Evolutionary conservation across 2,888 invertebrate species (phyloP), one percentile per base, ranked within the genome.

Genomic region (Shargacucullia verbasci): DNA sequence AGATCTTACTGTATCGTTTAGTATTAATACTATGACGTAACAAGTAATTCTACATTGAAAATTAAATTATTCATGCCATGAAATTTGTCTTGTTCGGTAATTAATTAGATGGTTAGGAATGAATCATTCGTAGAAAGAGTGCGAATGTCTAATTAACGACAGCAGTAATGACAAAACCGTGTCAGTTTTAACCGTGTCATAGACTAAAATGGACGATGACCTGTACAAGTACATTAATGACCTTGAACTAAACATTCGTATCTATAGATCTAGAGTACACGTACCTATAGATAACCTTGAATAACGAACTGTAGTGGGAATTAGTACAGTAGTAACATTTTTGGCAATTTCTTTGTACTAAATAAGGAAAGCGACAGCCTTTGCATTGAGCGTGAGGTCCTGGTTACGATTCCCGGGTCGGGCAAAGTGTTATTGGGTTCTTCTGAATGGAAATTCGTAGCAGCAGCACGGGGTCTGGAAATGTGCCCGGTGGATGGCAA

Each of bases 161-260:
- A 9, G 27, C 45, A 52, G 43, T 43, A 14, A 59, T 54, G 54
- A 56, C 48, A 70, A 57, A 50, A 62, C 49, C 41, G 34, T n/a
- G 49, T 50, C 31, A 31, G 35, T 53, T 68, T 25, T 31, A 54
- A 48, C 2, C 34, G 38, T 33, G 49, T 38, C 25, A n/a, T n/a
- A n/a, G n/a, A 45, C 14, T 38, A 66, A 45, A 48, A 54, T 62
- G 57, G 46, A 34, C 40, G 35, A 43, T 71, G 71, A 70, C 67
- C 67, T 37, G 40, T n/a, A 40, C 46, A 29, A 20, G 20, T 20
- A 20, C 20, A 20, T 20, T 31, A 11, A 29, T 46, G 66, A 53
- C 66, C 71, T 67, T 65, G 71, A 45, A 45, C 20, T 29, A 39
- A 37, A 7, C 49, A 31, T 41, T 29, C 9, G 29, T 29, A 29